Evolutionary conservation across 1,140 invertebrate species (phyloP), one percentile per base, ranked within the genome.

Genomic region (Drepana arcuata): DNA sequence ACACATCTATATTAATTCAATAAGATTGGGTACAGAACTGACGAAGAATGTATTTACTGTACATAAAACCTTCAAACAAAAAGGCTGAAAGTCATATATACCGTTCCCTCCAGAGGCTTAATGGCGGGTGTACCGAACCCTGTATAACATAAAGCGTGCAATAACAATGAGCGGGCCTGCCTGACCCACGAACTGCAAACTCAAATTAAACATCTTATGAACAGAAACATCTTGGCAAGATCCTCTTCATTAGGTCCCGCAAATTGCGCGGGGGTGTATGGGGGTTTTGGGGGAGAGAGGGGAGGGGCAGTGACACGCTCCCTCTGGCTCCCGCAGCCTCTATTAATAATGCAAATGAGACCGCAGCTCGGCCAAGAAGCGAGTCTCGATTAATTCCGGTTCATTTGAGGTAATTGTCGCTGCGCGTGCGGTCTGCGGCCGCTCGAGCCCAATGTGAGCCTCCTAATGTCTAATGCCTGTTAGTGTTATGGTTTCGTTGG

Each of bases 261-360:
- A 75, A 79, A 70, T 74, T 77, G 75, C 60, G 57, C 31, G 59
- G 54, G 52, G 53, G 33, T 10, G n/a, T 4, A 26, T 3, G 4
- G 18, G n/a, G n/a, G n/a, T n/a, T n/a, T n/a, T n/a, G n/a, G n/a
- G n/a, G 44, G 36, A 32, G 41, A 16, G 61, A 40, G 38, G 50
- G 26, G 41, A 32, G 53, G 50, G 56, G 64, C 52, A 66, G 62
- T 62, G 64, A 66, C 63, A 66, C 48, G 43, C 38, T 33, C 25
- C 50, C 25, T 16, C 34, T 6, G 26, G 16, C 27, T 42, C 40
- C 37, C 48, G 48, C 50, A 59, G 63, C 67, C 64, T 74, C 77
- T 81, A 81, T 81, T 81, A 81, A 81, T 81, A 81, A 81, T 81
- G 77, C 63, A 78, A 81, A 81, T 81, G 73, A 78, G 73, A 75